phyloP scores from a whole-genome alignment of 2,888 invertebrate species.

The Trachelus iudaicus region DNA sequence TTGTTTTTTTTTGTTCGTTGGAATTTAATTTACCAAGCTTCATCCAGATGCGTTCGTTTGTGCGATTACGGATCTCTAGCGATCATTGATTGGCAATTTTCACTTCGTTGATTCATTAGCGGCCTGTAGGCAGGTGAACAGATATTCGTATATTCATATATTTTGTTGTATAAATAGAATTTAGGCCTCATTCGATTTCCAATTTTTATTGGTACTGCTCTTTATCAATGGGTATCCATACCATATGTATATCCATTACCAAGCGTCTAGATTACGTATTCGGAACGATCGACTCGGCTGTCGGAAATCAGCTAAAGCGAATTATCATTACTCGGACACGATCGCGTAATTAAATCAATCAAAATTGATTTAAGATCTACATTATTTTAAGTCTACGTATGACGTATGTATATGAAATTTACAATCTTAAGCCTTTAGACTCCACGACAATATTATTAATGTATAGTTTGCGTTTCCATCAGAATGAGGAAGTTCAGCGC shows the following conservation, averaged over 20 bases:
- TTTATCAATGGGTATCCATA: not conserved
- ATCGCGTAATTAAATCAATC: slow-evolving; percentile 49
- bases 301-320: not conserved
- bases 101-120: not conserved
- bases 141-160: not conserved
- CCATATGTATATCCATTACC: not conserved
- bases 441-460: not conserved
- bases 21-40: not conserved
- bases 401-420: slow-evolving; percentile 34
- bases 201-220: not conserved
- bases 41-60: not conserved
- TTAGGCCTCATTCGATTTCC: not conserved
- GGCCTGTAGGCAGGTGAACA: not conserved
- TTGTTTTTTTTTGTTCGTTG: not conserved
- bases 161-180: not conserved
- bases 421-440: slow-evolving; percentile 9
- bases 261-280: not conserved
- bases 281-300: not conserved
- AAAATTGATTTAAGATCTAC: slow-evolving; percentile 55
- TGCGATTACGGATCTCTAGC: not conserved
- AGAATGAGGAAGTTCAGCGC: not conserved
- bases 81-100: not conserved
- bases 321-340: slow-evolving; percentile 1
- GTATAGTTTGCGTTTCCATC: not conserved
- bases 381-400: slow-evolving; percentile 39